phyloP scores from a whole-genome alignment of 2,113 vertebrate genomes.

The Zosterops japonicus region DNA sequence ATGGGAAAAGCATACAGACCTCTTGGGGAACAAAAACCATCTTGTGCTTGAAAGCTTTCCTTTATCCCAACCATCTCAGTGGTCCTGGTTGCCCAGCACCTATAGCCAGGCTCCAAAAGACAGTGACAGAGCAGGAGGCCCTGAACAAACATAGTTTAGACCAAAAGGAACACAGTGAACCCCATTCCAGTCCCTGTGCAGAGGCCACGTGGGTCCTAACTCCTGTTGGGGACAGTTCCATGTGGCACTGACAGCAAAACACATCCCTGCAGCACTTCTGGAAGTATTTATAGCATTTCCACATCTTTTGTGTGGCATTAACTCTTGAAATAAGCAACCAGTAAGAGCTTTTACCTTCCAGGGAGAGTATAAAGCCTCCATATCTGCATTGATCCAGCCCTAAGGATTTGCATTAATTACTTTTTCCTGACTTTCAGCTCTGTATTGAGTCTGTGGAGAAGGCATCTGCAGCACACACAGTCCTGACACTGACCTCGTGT shows the following conservation, averaged over 20 bases:
- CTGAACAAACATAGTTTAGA: accelerated
- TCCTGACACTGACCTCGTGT: accelerated
- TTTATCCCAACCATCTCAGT: accelerated
- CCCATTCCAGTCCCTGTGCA: accelerated
- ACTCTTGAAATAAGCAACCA: background rate
- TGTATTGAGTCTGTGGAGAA: accelerated
- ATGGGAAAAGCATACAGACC: background rate
- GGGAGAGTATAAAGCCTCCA: background rate
- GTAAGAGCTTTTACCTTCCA: background rate
- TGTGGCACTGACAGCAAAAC: accelerated
- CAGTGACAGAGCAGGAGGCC: background rate
- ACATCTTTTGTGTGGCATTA: background rate
- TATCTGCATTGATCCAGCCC: background rate
- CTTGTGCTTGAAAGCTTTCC: background rate
- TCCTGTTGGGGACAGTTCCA: accelerated
- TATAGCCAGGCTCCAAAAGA: background rate
- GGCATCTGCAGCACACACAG: background rate
- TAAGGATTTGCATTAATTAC: constrained; percentile 31
- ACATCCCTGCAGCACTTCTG: accelerated
- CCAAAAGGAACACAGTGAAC: accelerated
- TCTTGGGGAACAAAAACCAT: background rate
- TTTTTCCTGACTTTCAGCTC: background rate
- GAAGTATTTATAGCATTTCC: background rate
- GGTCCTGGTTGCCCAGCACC: background rate
- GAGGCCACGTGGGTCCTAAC: background rate